These are phyloP conservation scores for Scartelaos histophorus DNA, from an alignment of 2,113 vertebrate species.

Conservation along the genomic window DNA sequence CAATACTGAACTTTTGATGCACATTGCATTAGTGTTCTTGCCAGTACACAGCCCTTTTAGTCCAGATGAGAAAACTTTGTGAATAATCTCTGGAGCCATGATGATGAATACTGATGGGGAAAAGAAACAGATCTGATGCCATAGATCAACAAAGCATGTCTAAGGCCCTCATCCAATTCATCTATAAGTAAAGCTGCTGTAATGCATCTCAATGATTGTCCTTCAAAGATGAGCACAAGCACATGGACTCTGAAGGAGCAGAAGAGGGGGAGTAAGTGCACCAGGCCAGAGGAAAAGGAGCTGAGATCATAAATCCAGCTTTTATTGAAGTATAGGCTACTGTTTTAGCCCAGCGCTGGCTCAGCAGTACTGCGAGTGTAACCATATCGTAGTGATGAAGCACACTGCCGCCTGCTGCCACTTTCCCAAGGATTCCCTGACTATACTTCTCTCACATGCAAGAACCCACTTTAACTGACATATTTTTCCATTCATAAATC, in stretches of 20 bases:
- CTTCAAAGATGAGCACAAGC: constrained; percentile 17
- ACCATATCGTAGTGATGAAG: constrained; percentile 67
- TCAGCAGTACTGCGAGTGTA: constrained; percentile 64
- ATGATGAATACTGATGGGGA: constrained; percentile 44
- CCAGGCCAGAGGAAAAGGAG: constrained; percentile 19
- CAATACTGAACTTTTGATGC: background rate
- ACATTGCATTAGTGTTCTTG: background rate
- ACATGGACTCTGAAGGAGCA: background rate
- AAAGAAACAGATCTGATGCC: constrained; percentile 29
- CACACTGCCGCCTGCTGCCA: constrained; percentile 52
- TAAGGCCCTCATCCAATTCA: constrained; percentile 39
- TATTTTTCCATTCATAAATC: constrained; percentile 19
- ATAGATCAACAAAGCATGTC: constrained; percentile 39
- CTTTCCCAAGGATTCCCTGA: constrained; percentile 57
- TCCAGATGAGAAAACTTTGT: constrained; percentile 29
- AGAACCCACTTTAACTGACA: constrained; percentile 26
- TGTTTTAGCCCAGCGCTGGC: constrained; percentile 61
- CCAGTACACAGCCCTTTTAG: background rate
- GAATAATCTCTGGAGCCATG: constrained; percentile 32
- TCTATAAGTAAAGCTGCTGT: constrained; percentile 26
- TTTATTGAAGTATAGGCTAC: constrained; percentile 65
- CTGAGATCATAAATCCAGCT: constrained; percentile 57
- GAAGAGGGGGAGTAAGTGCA: constrained; percentile 1
- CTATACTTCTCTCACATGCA: constrained; percentile 37
- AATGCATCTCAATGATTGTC: constrained; percentile 55